A percentile compares a stretch with the other conserved stretches of the same genome.
These are phyloP conservation scores for Drosophila melanocephala DNA, from an alignment of 2,888 invertebrate species.

Conservation along the genomic window DNA sequence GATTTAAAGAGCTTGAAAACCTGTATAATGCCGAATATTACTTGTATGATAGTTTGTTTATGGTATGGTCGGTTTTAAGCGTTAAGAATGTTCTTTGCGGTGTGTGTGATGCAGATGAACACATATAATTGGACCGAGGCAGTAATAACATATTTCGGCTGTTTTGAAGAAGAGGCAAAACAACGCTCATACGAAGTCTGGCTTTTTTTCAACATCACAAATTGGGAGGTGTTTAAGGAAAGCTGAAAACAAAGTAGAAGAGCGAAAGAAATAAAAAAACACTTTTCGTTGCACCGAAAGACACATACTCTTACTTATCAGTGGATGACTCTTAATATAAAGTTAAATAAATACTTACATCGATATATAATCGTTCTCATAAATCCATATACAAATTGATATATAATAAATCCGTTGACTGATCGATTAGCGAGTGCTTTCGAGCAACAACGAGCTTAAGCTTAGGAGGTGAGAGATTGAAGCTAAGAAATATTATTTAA, in stretches of 20 bases:
- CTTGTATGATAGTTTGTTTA: conserved; percentile 62
- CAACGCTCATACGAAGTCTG: conserved; percentile 46
- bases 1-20: conserved; percentile 40
- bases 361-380: neutral
- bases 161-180: conserved; percentile 57
- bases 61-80: conserved; percentile 49
- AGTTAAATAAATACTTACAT: neutral
- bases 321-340: neutral
- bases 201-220: conserved; percentile 49
- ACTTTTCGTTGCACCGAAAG: conserved; percentile 8
- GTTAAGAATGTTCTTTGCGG: conserved; percentile 57
- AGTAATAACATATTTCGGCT: conserved; percentile 70
- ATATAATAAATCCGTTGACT: neutral
- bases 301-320: conserved; percentile 28
- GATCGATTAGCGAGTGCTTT: neutral
- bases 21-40: conserved; percentile 46
- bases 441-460: neutral
- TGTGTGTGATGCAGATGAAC: conserved; percentile 73
- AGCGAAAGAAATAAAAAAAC: conserved; percentile 32
- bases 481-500: neutral
- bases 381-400: neutral
- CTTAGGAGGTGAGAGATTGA: neutral
- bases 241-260: conserved; percentile 57
- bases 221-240: conserved; percentile 52
- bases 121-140: conserved; percentile 75